phyloP scores from a whole-genome alignment of 2,888 invertebrate genomes.

The Norana najaformis region DNA sequence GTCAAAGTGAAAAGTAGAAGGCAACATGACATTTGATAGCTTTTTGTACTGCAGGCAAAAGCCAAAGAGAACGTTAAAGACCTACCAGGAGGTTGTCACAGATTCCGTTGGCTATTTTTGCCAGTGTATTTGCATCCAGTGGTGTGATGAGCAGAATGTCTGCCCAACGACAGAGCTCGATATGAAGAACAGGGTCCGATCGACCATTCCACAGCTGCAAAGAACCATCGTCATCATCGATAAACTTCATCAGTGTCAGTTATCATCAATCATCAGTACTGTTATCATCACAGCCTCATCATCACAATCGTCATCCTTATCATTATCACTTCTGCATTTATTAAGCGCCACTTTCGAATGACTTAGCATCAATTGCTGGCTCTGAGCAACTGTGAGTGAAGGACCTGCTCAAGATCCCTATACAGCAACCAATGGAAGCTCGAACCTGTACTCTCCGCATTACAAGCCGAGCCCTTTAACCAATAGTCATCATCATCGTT shows the following conservation, averaged over 20 bases:
- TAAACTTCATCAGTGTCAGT: background rate
- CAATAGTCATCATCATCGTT: no score
- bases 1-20: background rate
- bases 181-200: constrained; percentile 91
- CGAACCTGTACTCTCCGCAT: no score
- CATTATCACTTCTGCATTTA: constrained; percentile 66
- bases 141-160: constrained; percentile 90
- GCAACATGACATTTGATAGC: constrained; percentile 37
- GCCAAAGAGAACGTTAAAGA: background rate
- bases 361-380: no score
- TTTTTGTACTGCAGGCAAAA: no score
- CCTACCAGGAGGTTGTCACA: constrained; percentile 80
- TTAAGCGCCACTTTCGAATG: no score
- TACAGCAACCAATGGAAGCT: no score
- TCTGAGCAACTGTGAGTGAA: no score
- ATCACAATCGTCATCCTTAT: no score
- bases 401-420: no score
- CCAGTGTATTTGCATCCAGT: constrained; percentile 92
- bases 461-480: no score
- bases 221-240: constrained; percentile 65
- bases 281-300: no score
- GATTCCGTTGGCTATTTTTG: constrained; percentile 87
- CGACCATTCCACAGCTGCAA: constrained; percentile 73
- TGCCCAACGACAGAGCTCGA: constrained; percentile 93
- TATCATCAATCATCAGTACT: background rate